Evolutionary conservation across 2,888 invertebrate species (phyloP), one percentile per base, ranked within the genome.

Genomic region (Clepsis dumicolana): DNA sequence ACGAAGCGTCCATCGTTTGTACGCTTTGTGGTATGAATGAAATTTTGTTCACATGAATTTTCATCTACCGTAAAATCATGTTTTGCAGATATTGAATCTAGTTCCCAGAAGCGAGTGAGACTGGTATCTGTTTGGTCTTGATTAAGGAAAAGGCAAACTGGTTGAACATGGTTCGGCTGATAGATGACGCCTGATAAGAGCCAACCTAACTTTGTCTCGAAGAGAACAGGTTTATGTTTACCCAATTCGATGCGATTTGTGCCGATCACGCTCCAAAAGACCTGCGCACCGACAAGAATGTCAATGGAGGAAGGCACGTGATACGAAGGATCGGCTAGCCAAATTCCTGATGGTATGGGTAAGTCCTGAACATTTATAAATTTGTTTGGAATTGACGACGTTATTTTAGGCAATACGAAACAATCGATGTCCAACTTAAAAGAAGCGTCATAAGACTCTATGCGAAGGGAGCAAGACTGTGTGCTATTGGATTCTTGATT

Each of bases 91-190:
- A 77, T 48, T 5, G 65, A 32, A 1, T 78, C 75, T 0, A 75
- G 25, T 35, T 77, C 74, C 73, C 73, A 77, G 65, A 78, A 78
- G 8, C 59, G 48, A 3, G 64, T 68, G 14, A 72, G 24, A 24
- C 24, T 24, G 10, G 25, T 52, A 16, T 69, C 57, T 64, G 57
- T 32, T 10, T 38, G 35, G 18, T 69, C 38, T 16, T 53, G 44
- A 29, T 61, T 56, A 53, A 53, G 29, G 66, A 71, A 68, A 56
- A 71, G 54, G 69, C 68, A 74, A 69, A 52, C 50, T 12, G 50
- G 50, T 52, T 52, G 8, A 18, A 48, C 44, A 21, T 7, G 44
- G 8, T 48, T 2, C 32, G 50, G 21, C 21, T 35, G 53, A 38
- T 52, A 24, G 5, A 63, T 25, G 53, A 21, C 24, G 41, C 63